Base-by-base conservation (phyloP, 2,797 vertebrate species). In the Varecia variegata region DNA sequence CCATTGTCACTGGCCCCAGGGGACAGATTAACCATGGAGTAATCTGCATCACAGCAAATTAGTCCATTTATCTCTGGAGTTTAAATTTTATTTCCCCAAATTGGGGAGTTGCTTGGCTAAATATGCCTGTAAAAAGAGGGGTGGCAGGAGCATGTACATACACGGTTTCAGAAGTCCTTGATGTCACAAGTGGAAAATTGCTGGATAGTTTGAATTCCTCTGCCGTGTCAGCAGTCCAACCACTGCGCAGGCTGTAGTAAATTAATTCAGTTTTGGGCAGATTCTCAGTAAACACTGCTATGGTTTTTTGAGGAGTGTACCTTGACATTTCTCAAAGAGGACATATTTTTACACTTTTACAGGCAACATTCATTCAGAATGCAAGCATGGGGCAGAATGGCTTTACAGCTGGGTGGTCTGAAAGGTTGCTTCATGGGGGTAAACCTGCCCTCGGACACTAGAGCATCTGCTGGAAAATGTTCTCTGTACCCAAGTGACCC, bases 291-390 rank as follows among this genome's bases (percentile, higher is more conserved):
- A 68, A 71, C 9, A 56, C 21, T 40, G 5, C 47, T 90, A 1
- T 38, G 96, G 21, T 47, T 73, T 79, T 52, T 56, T 88, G 0
- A 80, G 47, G 80, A 71, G 15, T 70, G 0, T 50, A 18, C 92
- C 95, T 95, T 95, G 92, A 84, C 58, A 18, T 87, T 71, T 47
- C 7, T 97, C 54, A 96, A 32, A 43, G 52, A 54, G 96, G 30
- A 27, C 88, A 32, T 43, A 23, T 50, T 60, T 94, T 52, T 40
- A 2, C 0, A 27, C 32, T 77, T 60, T 56, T 93, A 83, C 56
- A 60, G 80, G 30, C 38, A 47, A 38, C 54, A 45, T 47, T 38
- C 67, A 47, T 73, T 65, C 38, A 18, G 13, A 70, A 54, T 25
- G 9, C n/a, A 73, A 83, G 84, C 17, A 35, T 38, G 62, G 43